phyloP scores from a whole-genome alignment of 2,113 vertebrate genomes.

The Neolamprologus variostigma region DNA sequence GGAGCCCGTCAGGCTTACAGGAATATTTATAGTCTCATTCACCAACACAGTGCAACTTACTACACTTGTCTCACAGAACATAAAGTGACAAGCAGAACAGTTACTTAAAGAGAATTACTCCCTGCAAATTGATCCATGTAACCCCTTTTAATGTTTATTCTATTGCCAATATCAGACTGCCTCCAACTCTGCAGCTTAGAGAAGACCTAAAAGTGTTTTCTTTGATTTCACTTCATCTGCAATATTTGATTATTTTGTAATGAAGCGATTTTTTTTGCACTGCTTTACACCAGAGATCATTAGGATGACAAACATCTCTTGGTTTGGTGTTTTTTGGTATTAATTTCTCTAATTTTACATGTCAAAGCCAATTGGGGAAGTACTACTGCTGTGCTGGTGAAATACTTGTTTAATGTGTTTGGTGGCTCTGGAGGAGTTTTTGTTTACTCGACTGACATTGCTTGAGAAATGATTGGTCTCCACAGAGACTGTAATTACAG shows the following conservation, averaged over 20 bases:
- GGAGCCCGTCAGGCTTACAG: neutral
- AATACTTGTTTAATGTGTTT: neutral
- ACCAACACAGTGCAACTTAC: neutral
- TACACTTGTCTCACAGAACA: neutral
- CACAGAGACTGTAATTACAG: neutral
- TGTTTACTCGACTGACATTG: neutral
- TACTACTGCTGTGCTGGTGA: neutral
- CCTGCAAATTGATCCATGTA: neutral
- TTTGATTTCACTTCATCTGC: neutral
- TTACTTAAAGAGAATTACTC: conserved; percentile 1
- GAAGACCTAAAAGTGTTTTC: neutral
- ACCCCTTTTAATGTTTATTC: neutral
- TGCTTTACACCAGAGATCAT: neutral
- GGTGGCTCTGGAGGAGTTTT: neutral
- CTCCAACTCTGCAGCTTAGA: neutral
- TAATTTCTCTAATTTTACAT: neutral
- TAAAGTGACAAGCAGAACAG: conserved; percentile 2
- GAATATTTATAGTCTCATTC: conserved; percentile 17
- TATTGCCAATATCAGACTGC: neutral
- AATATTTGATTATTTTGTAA: neutral
- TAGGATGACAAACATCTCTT: neutral
- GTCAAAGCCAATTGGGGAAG: neutral
- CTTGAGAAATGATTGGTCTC: neutral
- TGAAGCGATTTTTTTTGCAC: neutral
- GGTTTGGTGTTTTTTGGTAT: neutral